Evolutionary conservation across 2,888 invertebrate genomes (phyloP).

Genomic region (Toxonevra muliebris): DNA sequence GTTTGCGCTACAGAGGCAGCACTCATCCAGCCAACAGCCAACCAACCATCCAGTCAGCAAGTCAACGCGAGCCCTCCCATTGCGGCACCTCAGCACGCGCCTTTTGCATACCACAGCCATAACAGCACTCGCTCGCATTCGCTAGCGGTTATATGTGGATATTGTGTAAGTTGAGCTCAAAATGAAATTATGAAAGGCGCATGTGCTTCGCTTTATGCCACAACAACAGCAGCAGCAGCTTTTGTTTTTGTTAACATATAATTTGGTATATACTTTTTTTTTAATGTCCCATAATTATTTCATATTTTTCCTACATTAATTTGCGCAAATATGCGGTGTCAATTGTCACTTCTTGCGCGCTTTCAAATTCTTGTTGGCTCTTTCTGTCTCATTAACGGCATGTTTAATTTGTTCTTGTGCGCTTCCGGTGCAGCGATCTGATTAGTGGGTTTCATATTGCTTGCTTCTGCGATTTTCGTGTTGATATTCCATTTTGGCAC

Average conservation of each 20-base stretch:
- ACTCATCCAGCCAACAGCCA: neutral
- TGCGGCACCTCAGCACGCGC: slow-evolving; percentile 63
- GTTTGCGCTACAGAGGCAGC: slow-evolving; percentile 32
- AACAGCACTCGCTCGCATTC: too few species aligned
- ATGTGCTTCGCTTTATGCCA: too few species aligned
- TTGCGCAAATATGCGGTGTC: slow-evolving; percentile 38
- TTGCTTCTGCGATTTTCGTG: neutral
- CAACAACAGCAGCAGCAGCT: too few species aligned
- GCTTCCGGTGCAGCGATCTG: slow-evolving; percentile 26
- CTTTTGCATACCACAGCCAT: slow-evolving; percentile 30
- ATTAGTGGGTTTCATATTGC: slow-evolving; percentile 19
- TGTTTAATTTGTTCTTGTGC: slow-evolving; percentile 18
- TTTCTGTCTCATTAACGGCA: too few species aligned
- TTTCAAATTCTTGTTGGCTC: neutral
- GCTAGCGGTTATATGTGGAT: too few species aligned
- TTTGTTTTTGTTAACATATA: too few species aligned
- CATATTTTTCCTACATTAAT: neutral
- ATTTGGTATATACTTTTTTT: too few species aligned
- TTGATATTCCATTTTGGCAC: neutral
- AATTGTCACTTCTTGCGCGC: slow-evolving; percentile 40
- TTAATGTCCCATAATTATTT: too few species aligned
- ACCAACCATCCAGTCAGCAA: too few species aligned
- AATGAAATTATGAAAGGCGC: too few species aligned
- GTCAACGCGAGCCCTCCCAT: slow-evolving; percentile 57
- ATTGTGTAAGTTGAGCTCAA: too few species aligned